Conservation (phyloP, 2,888 invertebrate species). For the Drosophila macrospina region DNA sequence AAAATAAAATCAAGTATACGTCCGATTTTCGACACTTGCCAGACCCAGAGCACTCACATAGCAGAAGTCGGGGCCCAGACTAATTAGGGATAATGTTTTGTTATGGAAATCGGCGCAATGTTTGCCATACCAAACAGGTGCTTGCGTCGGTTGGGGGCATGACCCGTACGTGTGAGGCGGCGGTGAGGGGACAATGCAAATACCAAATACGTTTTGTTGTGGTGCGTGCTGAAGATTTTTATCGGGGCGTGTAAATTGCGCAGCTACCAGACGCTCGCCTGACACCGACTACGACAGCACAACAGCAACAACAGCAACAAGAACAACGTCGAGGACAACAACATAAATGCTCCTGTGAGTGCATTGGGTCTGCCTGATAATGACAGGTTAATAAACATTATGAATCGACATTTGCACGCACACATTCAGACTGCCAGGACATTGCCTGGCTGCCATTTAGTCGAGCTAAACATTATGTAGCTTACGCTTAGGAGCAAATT, state of each 20-base stretch:
- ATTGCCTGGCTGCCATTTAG: conserved; percentile 9
- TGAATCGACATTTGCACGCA: conserved; percentile 56
- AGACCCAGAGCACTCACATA: conserved; percentile 3
- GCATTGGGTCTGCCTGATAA: conserved; percentile 59
- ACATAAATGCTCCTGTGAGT: conserved; percentile 21
- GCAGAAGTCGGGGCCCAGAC: conserved; percentile 34
- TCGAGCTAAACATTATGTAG: conserved; percentile 5
- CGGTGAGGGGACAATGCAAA: conserved; percentile 48
- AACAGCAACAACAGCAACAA: conserved; percentile 10
- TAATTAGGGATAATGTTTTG: conserved; percentile 62
- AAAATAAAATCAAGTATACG: conserved; percentile 70
- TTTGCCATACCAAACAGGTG: conserved; percentile 28
- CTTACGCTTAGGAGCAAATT: conserved; percentile 18
- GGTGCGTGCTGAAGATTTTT: conserved; percentile 73
- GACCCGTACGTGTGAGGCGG: background rate
- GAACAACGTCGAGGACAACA: background rate
- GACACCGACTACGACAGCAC: conserved; percentile 26
- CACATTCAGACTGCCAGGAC: conserved; percentile 9
- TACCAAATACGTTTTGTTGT: conserved; percentile 58
- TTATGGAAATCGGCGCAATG: conserved; percentile 27
- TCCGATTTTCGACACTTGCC: conserved; percentile 49
- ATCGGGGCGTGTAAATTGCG: conserved; percentile 70
- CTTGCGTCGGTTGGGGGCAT: background rate
- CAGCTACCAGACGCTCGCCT: conserved; percentile 42
- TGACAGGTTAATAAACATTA: conserved; percentile 79